These are phyloP conservation scores for Clitarchus hookeri DNA, from an alignment of 2,888 invertebrate species.

Conservation along the genomic window DNA sequence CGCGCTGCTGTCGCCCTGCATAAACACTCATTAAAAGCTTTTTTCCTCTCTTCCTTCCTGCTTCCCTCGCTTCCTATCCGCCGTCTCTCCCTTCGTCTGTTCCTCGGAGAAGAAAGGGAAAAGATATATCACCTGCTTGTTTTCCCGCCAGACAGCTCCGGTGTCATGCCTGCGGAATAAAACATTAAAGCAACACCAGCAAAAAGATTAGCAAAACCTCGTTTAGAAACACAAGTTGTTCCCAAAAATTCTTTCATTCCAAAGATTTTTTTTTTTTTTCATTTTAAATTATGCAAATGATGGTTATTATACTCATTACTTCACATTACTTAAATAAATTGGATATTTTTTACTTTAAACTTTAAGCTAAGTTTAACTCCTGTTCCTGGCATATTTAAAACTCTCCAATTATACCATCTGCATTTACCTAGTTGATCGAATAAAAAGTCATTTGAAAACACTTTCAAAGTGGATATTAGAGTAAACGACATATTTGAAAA, in stretches of 20 bases:
- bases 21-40: conserved; percentile 34
- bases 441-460: too few species aligned
- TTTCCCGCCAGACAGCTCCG: background rate
- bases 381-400: too few species aligned
- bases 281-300: too few species aligned
- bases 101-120: background rate
- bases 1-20: conserved; percentile 21
- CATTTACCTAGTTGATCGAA: too few species aligned
- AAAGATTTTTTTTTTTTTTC: too few species aligned
- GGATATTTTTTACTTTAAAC: too few species aligned
- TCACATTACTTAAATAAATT: too few species aligned
- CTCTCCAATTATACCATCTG: too few species aligned
- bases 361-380: too few species aligned
- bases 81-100: background rate
- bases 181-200: background rate
- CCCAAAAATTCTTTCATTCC: background rate
- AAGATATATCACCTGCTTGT: conserved; percentile 4
- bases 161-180: background rate
- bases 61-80: background rate
- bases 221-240: background rate
- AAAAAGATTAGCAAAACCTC: conserved; percentile 4
- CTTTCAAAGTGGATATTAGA: too few species aligned
- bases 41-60: background rate
- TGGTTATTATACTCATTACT: too few species aligned
- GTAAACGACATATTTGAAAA: too few species aligned